Evolutionary conservation across 2,888 invertebrate species (phyloP).

Genomic region (Ormyrus thymus): DNA sequence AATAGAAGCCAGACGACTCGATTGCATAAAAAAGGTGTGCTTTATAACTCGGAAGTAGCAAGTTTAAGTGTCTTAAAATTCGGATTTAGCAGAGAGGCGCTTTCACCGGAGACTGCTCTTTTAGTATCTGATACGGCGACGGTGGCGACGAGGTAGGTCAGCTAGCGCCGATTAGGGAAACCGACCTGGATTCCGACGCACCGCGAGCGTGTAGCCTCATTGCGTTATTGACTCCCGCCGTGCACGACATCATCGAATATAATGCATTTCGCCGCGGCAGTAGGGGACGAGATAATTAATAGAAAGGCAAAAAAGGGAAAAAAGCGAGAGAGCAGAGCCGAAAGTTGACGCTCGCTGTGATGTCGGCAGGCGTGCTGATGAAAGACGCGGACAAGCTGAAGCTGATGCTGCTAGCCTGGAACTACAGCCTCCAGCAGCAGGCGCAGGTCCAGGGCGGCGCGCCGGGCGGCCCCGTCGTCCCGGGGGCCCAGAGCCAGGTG

Average conservation of each 20-base stretch:
- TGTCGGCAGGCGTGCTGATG: conserved; percentile 78
- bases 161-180: conserved; percentile 61
- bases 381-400: conserved; percentile 92
- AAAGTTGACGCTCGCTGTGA: conserved; percentile 10
- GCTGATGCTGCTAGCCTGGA: conserved; percentile 92
- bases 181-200: conserved; percentile 63
- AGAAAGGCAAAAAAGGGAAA: conserved; percentile 18
- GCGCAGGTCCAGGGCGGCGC: conserved; percentile 66
- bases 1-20: no score
- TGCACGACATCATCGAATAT: conserved; percentile 10
- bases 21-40: no score
- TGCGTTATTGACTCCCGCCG: conserved; percentile 48
- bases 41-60: no score
- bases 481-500: neutral
- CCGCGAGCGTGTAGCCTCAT: conserved; percentile 56
- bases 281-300: neutral
- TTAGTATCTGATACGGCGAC: conserved; percentile 4
- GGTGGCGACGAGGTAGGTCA: conserved; percentile 56
- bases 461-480: no score
- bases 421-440: conserved; percentile 85
- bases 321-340: neutral
- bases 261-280: conserved; percentile 7
- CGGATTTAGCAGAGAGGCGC: no score
- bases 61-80: no score
- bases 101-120: conserved; percentile 22